Evolutionary conservation across 2,888 invertebrate species (phyloP), one percentile per base, ranked within the genome.

Genomic region (Lysandra coridon): DNA sequence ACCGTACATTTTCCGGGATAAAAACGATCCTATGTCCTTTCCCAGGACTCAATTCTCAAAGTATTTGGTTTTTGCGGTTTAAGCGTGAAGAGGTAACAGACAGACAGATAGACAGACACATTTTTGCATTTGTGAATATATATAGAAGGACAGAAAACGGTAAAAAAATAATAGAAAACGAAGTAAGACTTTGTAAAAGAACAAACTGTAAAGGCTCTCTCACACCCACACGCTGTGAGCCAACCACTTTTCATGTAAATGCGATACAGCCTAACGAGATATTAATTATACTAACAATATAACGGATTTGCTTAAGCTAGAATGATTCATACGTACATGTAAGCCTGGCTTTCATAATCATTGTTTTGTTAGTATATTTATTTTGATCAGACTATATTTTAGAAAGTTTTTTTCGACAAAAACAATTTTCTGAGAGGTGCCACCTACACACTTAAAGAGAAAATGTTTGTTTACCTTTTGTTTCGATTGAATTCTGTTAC

Each of bases 281-380:
- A 64, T 64, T 64, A 64, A 64, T 64, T 64, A 30, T 30, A 64
- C 64, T 64, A 64, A 64, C 64, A 64, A 23, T 30, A 30, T 30
- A 64, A 64, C 64, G 30, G 64, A 64, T 64, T 64, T 64, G 64
- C 12, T 64, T 64, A 64, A 64, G 12, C 30, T 23, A 64, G 62
- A 62, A 23, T 62, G 62, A 62, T 62, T 62, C 23, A 62, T 62
- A 23, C 23, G 23, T 62, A 62, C 1, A 62, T 23, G n/a, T 23
- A 23, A 62, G 10, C 10, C 49, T 62, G 23, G 23, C 6, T 60
- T 62, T 23, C 62, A 62, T n/a, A n/a, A 62, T 62, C 23, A 62
- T 23, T 62, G 62, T 4, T 57, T 57, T 23, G 62, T 23, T 62
- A 2, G 62, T 7, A 4, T 2, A 2, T 62, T 62, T 10, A 23